A percentile compares a stretch with the other conserved stretches of the same genome.
These are phyloP conservation scores for Perizoma flavofasciatum DNA, from an alignment of 2,888 invertebrate genomes.

Conservation along the genomic window DNA sequence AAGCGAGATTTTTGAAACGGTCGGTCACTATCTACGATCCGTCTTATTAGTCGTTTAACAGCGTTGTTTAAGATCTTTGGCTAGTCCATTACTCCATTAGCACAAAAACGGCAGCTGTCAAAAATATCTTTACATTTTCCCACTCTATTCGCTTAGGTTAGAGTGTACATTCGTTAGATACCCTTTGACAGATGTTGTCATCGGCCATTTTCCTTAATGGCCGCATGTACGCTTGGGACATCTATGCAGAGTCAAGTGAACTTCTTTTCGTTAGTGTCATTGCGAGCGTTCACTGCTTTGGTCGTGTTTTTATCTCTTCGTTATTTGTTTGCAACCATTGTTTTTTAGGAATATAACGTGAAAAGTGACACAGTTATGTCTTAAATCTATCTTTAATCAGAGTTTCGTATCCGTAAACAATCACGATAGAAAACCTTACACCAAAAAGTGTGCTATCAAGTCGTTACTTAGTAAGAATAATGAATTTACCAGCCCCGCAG, in stretches of 20 bases:
- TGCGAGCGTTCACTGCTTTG: constrained; percentile 63
- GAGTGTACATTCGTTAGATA: constrained; percentile 43
- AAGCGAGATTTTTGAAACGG: too few species aligned
- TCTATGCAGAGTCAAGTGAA: constrained; percentile 56
- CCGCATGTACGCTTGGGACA: constrained; percentile 74
- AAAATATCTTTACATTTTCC: not conserved
- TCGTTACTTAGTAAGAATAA: constrained; percentile 70
- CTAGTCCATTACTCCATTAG: too few species aligned
- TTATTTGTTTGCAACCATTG: constrained; percentile 74
- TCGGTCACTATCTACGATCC: too few species aligned
- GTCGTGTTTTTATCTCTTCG: constrained; percentile 53
- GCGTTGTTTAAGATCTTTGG: too few species aligned
- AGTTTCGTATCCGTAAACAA: constrained; percentile 44
- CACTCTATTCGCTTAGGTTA: constrained; percentile 26
- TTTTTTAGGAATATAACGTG: constrained; percentile 68
- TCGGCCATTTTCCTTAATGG: constrained; percentile 79
- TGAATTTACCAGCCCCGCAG: constrained; percentile 75
- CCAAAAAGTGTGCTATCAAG: constrained; percentile 41
- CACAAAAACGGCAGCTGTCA: too few species aligned
- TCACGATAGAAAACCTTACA: constrained; percentile 41
- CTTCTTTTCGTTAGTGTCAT: constrained; percentile 74
- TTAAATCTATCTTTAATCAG: constrained; percentile 45
- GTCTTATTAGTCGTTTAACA: too few species aligned
- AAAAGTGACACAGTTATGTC: constrained; percentile 52
- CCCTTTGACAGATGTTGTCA: constrained; percentile 65